These are phyloP conservation scores for Drosophila repleta DNA, from an alignment of 1,140 invertebrate genomes.

Conservation along the genomic window DNA sequence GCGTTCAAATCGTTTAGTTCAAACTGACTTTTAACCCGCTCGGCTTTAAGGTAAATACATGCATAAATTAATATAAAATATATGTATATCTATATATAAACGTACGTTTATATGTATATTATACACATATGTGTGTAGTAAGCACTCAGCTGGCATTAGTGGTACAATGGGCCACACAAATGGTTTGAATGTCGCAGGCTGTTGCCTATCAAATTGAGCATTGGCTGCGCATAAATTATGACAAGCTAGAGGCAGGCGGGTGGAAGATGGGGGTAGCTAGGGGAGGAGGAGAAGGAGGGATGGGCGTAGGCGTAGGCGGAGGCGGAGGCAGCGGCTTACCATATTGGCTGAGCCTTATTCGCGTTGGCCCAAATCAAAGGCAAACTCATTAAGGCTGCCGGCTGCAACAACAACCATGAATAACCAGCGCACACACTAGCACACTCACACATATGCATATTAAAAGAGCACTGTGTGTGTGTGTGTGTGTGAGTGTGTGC, in stretches of 20 bases:
- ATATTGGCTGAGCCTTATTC: slow-evolving; percentile 37
- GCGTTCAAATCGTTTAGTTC: slow-evolving; percentile 33
- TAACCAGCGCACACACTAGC: slow-evolving; percentile 15
- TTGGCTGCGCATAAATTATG: slow-evolving; percentile 75
- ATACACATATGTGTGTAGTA: slow-evolving; percentile 21
- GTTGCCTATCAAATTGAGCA: slow-evolving; percentile 71
- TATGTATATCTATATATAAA: slow-evolving; percentile 11
- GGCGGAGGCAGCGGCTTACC: slow-evolving; percentile 14
- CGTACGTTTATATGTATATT: slow-evolving; percentile 1
- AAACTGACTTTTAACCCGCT: slow-evolving; percentile 44
- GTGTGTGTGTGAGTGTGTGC: slow-evolving; percentile 44
- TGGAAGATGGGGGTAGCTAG: not conserved
- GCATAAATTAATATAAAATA: not conserved
- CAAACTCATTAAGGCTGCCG: slow-evolving; percentile 72
- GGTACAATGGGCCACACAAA: slow-evolving; percentile 51
- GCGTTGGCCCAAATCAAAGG: slow-evolving; percentile 72
- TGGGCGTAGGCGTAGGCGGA: too few relatives aligned
- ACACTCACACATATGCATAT: slow-evolving; percentile 67
- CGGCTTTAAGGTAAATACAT: slow-evolving; percentile 66
- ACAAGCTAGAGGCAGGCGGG: slow-evolving; percentile 28
- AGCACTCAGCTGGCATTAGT: slow-evolving; percentile 32
- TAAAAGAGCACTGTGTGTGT: slow-evolving; percentile 57
- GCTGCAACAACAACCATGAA: slow-evolving; percentile 53
- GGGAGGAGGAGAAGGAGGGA: not conserved
- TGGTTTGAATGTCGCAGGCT: slow-evolving; percentile 65